A percentile compares a stretch with the other conserved stretches of the same genome.
Evolutionary conservation across 2,888 invertebrate species (phyloP).

Genomic region (Lithophane leautieri): DNA sequence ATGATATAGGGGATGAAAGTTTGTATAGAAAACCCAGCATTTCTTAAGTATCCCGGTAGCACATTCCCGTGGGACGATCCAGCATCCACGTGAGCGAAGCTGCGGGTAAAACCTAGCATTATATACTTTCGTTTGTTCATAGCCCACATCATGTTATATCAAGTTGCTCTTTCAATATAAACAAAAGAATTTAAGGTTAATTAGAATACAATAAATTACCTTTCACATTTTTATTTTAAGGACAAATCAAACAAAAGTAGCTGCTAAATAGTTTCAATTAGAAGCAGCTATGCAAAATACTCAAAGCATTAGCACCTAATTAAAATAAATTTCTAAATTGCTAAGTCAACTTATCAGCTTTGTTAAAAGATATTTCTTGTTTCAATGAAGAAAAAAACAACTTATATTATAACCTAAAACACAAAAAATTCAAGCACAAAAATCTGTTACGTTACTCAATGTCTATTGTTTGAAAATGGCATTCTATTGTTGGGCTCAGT

Average conservation of each 20-base stretch:
- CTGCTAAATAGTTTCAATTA: constrained; percentile 11
- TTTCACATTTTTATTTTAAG: constrained; percentile 5
- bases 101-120: too few species aligned
- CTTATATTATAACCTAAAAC: neutral
- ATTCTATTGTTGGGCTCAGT: constrained; percentile 12
- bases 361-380: neutral
- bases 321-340: constrained; percentile 18
- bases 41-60: too few species aligned
- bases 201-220: constrained; percentile 32
- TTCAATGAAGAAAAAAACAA: neutral
- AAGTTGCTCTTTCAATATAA: neutral
- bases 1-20: too few species aligned
- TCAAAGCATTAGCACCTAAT: constrained; percentile 14
- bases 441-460: neutral
- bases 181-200: constrained; percentile 15
- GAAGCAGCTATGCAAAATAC: constrained; percentile 2
- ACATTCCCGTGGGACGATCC: too few species aligned
- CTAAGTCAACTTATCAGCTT: neutral
- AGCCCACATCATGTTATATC: neutral
- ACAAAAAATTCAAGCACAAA: neutral
- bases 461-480: constrained; percentile 25
- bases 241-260: constrained; percentile 4
- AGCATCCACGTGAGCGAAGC: too few species aligned
- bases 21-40: too few species aligned
- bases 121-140: neutral